Conservation (phyloP, 64 coral and sea anemone species). For the Anthopleura sola region DNA sequence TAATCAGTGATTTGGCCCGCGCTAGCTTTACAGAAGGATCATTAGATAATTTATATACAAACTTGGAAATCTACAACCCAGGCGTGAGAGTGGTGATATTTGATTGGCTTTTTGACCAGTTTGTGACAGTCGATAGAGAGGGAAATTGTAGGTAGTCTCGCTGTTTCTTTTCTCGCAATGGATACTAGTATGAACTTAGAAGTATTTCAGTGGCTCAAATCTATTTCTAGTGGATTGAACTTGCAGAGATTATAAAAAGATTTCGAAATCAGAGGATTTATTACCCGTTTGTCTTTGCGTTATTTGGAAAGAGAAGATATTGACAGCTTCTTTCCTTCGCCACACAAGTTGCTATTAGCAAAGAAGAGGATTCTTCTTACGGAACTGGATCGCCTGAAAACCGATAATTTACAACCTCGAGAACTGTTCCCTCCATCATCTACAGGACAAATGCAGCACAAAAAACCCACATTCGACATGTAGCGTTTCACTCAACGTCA, state of each 20-base stretch:
- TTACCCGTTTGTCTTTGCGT: neutral
- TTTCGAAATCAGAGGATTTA: constrained; percentile 19
- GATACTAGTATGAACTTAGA: too few species aligned
- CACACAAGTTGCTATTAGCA: too few species aligned
- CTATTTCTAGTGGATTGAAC: neutral
- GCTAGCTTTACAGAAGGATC: too few species aligned
- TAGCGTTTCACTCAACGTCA: neutral
- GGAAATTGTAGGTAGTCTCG: constrained; percentile 8
- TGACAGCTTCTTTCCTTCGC: neutral
- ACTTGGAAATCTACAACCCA: too few species aligned
- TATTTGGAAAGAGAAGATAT: neutral
- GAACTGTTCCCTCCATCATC: neutral
- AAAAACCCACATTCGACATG: too few species aligned
- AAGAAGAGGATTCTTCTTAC: too few species aligned
- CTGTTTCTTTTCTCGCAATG: too few species aligned
- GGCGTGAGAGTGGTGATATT: neutral
- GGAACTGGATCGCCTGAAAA: neutral
- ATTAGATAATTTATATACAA: neutral
- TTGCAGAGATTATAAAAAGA: neutral
- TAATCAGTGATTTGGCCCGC: neutral
- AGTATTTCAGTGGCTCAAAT: too few species aligned
- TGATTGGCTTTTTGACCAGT: neutral
- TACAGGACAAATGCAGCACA: neutral
- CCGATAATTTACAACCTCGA: neutral
- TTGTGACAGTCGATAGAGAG: neutral